Conservation (phyloP, 2,888 invertebrate species). For the Pediacus dermestoides region DNA sequence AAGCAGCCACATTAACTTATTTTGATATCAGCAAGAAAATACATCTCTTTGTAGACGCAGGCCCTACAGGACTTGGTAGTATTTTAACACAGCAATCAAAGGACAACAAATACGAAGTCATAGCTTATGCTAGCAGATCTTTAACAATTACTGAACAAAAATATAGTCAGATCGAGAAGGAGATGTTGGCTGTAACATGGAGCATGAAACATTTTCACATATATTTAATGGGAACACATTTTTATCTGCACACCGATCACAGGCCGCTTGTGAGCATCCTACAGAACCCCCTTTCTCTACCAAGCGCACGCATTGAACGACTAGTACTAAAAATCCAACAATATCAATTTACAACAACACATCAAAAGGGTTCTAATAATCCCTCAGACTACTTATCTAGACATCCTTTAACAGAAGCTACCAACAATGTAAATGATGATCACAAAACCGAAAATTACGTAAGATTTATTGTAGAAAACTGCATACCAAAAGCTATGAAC, state of each 20-base stretch:
- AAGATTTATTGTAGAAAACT: conserved; percentile 5
- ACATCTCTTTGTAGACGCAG: conserved; percentile 5
- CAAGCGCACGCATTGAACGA: conserved; percentile 13
- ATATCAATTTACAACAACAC: conserved; percentile 10
- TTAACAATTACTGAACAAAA: conserved; percentile 8
- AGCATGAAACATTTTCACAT: conserved; percentile 13
- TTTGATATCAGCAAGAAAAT: conserved; percentile 4
- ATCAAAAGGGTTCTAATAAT: conserved; percentile 8
- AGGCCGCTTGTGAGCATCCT: conserved; percentile 10
- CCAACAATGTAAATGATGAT: neutral
- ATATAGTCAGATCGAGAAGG: conserved; percentile 14
- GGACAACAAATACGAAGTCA: conserved; percentile 4
- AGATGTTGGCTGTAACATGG: conserved; percentile 12
- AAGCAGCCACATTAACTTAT: conserved; percentile 5
- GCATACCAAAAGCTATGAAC: conserved; percentile 5
- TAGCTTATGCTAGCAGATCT: conserved; percentile 10
- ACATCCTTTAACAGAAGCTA: neutral
- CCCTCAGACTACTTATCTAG: conserved; percentile 8
- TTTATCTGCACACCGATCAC: conserved; percentile 11
- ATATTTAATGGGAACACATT: conserved; percentile 10
- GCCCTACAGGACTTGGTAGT: neutral
- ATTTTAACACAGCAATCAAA: conserved; percentile 2
- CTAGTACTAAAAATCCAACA: conserved; percentile 9
- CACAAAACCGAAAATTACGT: conserved; percentile 4
- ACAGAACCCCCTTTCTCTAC: conserved; percentile 6